Conservation (phyloP, 2,113 vertebrate genomes). For the Bombycilla garrulus region DNA sequence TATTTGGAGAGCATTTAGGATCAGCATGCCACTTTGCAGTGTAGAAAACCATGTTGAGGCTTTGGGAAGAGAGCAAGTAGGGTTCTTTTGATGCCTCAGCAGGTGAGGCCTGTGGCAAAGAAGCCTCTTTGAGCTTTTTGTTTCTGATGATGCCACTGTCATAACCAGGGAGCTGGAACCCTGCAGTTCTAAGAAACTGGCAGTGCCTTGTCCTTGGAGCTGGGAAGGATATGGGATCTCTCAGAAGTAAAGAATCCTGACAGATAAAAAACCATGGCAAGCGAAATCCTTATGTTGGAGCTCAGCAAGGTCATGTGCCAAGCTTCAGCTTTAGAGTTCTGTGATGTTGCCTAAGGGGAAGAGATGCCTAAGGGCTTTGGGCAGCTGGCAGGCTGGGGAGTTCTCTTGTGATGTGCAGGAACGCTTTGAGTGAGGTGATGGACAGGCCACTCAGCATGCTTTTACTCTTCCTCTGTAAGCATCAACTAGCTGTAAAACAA, state of each 20-base stretch:
- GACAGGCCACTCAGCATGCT: neutral
- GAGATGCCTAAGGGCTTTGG: neutral
- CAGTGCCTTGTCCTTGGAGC: neutral
- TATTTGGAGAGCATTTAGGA: conserved; percentile 31
- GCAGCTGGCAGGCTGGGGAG: neutral
- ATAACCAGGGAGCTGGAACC: neutral
- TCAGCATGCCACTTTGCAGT: neutral
- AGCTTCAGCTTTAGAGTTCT: neutral
- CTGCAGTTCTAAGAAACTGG: neutral
- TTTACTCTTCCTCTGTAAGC: neutral
- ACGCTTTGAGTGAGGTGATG: neutral
- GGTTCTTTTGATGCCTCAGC: neutral
- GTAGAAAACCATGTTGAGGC: rapidly evolving
- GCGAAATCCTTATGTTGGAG: neutral
- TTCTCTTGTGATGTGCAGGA: neutral
- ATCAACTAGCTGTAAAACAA: neutral
- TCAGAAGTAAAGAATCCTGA: neutral
- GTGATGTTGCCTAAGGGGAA: neutral
- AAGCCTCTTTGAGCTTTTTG: neutral
- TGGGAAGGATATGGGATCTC: neutral
- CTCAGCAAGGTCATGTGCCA: neutral
- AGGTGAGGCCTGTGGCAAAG: neutral
- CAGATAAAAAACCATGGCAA: neutral
- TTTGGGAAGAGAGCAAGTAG: neutral
- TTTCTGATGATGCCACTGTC: neutral